These are phyloP conservation scores for Globodera ellingtonae DNA, from an alignment of 1,140 invertebrate genomes.

Conservation along the genomic window DNA sequence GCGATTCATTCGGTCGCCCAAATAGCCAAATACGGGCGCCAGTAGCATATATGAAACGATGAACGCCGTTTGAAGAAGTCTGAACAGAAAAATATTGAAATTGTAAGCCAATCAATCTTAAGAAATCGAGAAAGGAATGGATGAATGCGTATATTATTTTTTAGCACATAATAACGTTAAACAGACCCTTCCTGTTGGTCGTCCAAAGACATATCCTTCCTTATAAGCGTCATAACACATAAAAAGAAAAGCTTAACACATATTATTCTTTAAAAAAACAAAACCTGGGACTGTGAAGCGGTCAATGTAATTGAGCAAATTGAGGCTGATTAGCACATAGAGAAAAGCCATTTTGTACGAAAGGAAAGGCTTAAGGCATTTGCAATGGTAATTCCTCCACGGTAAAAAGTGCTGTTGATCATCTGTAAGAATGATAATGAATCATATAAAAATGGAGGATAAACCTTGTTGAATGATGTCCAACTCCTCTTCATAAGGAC, in stretches of 20 bases:
- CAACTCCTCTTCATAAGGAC: too few relatives aligned
- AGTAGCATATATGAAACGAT: slow-evolving; percentile 79
- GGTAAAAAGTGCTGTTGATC: too few relatives aligned
- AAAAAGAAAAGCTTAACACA: too few relatives aligned
- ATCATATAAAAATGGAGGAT: too few relatives aligned
- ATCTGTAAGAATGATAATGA: too few relatives aligned
- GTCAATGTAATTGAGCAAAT: slow-evolving; percentile 34
- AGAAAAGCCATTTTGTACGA: slow-evolving; percentile 7
- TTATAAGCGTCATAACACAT: slow-evolving; percentile 4
- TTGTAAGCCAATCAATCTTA: too few relatives aligned
- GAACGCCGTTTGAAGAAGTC: slow-evolving; percentile 82
- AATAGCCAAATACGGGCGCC: slow-evolving; percentile 92
- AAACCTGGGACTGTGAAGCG: slow-evolving; percentile 26
- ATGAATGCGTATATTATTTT: neutral
- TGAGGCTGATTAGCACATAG: slow-evolving; percentile 22
- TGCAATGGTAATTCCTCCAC: too few relatives aligned
- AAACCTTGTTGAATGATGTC: too few relatives aligned
- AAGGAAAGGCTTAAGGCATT: too few relatives aligned
- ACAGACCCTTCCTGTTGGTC: slow-evolving; percentile 8
- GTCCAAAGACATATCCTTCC: neutral
- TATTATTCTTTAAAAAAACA: too few relatives aligned
- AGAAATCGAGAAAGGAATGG: too few relatives aligned
- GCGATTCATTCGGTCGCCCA: slow-evolving; percentile 89
- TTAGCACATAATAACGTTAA: neutral
- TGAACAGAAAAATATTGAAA: neutral